phyloP scores from a whole-genome alignment of 2,888 invertebrate species.

The Campaea margaritaria region DNA sequence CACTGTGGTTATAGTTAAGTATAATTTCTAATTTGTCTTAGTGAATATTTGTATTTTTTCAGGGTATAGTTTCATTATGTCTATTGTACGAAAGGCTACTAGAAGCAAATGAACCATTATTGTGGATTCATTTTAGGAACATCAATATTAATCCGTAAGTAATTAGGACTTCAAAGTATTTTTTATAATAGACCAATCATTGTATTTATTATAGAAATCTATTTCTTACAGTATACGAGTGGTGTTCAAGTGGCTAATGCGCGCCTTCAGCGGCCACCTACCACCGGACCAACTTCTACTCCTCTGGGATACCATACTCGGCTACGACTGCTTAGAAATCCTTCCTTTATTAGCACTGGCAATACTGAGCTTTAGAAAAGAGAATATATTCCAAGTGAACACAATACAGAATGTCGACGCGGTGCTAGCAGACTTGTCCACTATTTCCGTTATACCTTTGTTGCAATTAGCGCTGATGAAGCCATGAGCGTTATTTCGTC shows the following conservation, averaged over 20 bases:
- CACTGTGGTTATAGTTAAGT: not conserved
- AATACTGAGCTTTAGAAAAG: constrained; percentile 93
- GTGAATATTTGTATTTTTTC: constrained; percentile 43
- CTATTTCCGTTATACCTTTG: constrained; percentile 93
- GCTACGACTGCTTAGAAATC: constrained; percentile 96
- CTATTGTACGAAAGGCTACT: constrained; percentile 94
- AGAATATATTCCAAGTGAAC: constrained; percentile 89
- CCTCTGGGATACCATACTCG: constrained; percentile 96
- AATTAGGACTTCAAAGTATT: not conserved
- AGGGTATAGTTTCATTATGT: constrained; percentile 95
- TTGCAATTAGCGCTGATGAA: constrained; percentile 91
- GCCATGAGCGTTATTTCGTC: constrained; percentile 46
- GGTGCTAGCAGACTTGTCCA: constrained; percentile 94
- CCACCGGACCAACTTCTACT: constrained; percentile 96
- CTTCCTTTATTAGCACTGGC: constrained; percentile 94
- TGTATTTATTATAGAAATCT: not conserved
- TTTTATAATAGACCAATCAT: too few species aligned
- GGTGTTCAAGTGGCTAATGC: constrained; percentile 98
- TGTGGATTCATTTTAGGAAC: constrained; percentile 96
- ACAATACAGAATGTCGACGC: constrained; percentile 93
- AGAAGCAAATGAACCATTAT: constrained; percentile 94
- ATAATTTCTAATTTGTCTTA: constrained; percentile 3
- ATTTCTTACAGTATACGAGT: constrained; percentile 89
- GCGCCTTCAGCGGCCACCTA: constrained; percentile 97
- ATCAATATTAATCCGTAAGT: constrained; percentile 96